These are phyloP conservation scores for Epinotia demarniana DNA, from an alignment of 2,888 invertebrate species.

Conservation along the genomic window DNA sequence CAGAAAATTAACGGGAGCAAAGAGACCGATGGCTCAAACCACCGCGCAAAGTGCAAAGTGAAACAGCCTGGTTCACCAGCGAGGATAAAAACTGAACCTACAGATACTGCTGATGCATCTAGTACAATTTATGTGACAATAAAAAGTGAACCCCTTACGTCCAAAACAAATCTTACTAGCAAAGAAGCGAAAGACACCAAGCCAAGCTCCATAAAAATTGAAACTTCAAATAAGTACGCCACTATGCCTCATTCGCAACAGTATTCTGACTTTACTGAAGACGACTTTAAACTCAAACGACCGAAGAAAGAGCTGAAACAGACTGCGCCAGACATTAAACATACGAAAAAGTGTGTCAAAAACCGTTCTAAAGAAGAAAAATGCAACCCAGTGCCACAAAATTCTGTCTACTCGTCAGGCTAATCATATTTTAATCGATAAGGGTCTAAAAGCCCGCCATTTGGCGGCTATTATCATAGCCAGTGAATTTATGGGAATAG, in stretches of 20 bases:
- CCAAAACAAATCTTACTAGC: background rate
- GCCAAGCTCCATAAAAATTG: background rate
- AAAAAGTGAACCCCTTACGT: background rate
- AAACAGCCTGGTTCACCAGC: background rate
- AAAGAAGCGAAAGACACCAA: background rate
- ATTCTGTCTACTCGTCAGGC: too few species aligned
- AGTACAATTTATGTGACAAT: background rate
- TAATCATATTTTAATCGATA: too few species aligned
- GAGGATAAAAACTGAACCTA: background rate
- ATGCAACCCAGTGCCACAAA: too few species aligned
- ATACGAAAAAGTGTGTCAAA: background rate
- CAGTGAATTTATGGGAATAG: background rate
- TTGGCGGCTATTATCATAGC: background rate
- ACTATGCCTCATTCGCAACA: background rate
- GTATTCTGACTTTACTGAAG: background rate
- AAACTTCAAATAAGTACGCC: background rate
- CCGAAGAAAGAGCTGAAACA: background rate
- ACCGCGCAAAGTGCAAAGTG: background rate
- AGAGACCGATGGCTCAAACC: background rate
- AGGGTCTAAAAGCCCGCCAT: background rate
- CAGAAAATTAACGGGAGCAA: slow-evolving; percentile 1
- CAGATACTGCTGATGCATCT: background rate
- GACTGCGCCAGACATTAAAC: background rate
- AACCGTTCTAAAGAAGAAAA: background rate
- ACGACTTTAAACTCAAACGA: background rate